phyloP scores from a whole-genome alignment of 2,888 invertebrate genomes.

The Willowsia nigromaculata region DNA sequence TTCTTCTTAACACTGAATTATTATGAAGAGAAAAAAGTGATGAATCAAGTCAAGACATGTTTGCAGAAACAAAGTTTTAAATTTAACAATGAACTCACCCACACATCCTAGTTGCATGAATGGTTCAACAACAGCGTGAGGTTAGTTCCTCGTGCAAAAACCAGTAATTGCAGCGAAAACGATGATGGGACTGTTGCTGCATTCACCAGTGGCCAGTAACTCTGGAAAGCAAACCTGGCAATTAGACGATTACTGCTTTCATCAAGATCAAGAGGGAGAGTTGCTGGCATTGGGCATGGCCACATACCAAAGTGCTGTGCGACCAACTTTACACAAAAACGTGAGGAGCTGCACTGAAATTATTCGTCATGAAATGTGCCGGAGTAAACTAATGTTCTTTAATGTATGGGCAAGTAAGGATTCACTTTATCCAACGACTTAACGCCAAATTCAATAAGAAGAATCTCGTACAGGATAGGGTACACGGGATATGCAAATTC shows the following conservation, averaged over 20 bases:
- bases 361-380: neutral
- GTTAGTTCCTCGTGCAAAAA: neutral
- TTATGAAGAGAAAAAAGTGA: neutral
- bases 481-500: neutral
- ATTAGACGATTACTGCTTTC: constrained; percentile 50
- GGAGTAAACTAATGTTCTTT: neutral
- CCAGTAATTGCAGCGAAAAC: neutral
- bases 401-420: neutral
- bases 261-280: neutral
- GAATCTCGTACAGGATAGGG: neutral
- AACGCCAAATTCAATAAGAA: constrained; percentile 10
- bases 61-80: neutral
- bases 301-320: neutral
- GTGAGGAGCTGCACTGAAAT: neutral
- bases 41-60: neutral
- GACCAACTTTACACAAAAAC: neutral
- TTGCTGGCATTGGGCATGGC: neutral
- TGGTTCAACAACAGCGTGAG: neutral
- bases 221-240: constrained; percentile 45
- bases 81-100: constrained; percentile 52
- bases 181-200: neutral
- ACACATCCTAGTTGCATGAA: neutral
- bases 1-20: neutral
- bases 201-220: constrained; percentile 12
- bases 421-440: constrained; percentile 13